Evolutionary conservation across 2,888 invertebrate genomes (phyloP), one percentile per base, ranked within the genome.

Genomic region (Bombylius discolor): DNA sequence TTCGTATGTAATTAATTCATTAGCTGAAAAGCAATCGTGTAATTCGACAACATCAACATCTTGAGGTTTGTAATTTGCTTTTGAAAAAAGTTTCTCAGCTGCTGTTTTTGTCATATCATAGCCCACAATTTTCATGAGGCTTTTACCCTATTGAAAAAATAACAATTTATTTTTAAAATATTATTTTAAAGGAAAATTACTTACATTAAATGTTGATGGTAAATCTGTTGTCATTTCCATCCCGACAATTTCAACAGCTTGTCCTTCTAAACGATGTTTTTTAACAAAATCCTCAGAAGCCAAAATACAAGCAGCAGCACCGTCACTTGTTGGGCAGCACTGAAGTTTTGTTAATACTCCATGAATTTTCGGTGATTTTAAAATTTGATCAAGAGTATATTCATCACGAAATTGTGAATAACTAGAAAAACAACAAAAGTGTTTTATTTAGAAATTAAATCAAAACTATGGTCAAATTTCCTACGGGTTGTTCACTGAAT

Each of bases 251-350:
- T 99, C 97, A 0, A 99, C 89, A 14, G 99, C 98, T 69, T 87
- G 85, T 0, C 77, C 75, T 69, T 94, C 85, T 13, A 98, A 78
- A 7, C 87, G 85, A 67, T 93, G 87, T 42, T 81, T 79, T 58
- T 80, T 81, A 3, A 99, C 94, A 71, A 95, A 99, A 13, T 85
- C 83, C 74, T 98, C 96, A 11, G 89, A 92, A 61, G 87, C 95
- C 47, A 99, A 66, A 58, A 99, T 81, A 0, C 88, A 96, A 33
- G 96, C 95, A 33, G 93, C 98, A 0, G 94, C 84, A n/a, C 99
- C 99, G 75, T 99, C 97, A 50, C 96, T 97, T 0, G 98, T 99
- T 1, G 98, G 98, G 69, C 97, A 97, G 73, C 99, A 99, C 70
- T 97, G 96, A 12, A 98, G 78, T 70, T 97, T 96, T 3, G 98